Evolutionary conservation across 2,888 invertebrate species (phyloP).

Genomic region (Nasonia oneida): DNA sequence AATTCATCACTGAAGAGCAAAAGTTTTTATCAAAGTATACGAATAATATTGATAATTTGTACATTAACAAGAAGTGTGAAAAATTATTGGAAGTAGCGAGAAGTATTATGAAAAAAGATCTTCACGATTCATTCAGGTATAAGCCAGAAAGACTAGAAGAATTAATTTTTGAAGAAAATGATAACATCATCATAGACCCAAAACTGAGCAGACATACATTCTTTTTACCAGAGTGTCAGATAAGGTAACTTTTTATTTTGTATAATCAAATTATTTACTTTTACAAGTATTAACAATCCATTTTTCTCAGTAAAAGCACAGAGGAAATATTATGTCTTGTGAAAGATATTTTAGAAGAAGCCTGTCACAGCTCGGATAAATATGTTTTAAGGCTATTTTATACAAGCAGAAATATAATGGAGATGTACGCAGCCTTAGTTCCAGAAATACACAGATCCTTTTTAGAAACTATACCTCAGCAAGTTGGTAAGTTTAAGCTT

Average conservation of each 20-base stretch:
- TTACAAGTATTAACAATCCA: conserved; percentile 58
- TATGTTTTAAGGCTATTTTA: conserved; percentile 85
- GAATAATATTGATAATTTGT: conserved; percentile 87
- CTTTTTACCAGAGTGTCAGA: conserved; percentile 80
- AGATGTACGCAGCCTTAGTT: conserved; percentile 88
- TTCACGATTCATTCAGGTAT: conserved; percentile 84
- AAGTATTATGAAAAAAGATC: conserved; percentile 88
- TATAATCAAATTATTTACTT: conserved; percentile 18
- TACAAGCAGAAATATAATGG: conserved; percentile 87
- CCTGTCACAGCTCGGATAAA: conserved; percentile 82
- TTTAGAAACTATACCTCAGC: conserved; percentile 92
- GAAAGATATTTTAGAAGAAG: conserved; percentile 85
- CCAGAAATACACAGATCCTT: conserved; percentile 90
- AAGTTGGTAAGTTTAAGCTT: conserved; percentile 83
- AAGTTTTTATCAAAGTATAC: conserved; percentile 85
- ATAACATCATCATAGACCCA: conserved; percentile 63
- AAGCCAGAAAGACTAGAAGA: conserved; percentile 65
- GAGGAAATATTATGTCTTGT: conserved; percentile 84
- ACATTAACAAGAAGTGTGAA: conserved; percentile 88
- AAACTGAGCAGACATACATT: conserved; percentile 76
- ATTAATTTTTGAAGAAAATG: not conserved
- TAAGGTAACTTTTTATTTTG: conserved; percentile 78
- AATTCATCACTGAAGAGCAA: conserved; percentile 82
- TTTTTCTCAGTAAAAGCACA: conserved; percentile 81
- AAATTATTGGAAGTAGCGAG: conserved; percentile 86